Conservation (phyloP, 2,797 vertebrate genomes). For the Enteromius afrohamiltoni region DNA sequence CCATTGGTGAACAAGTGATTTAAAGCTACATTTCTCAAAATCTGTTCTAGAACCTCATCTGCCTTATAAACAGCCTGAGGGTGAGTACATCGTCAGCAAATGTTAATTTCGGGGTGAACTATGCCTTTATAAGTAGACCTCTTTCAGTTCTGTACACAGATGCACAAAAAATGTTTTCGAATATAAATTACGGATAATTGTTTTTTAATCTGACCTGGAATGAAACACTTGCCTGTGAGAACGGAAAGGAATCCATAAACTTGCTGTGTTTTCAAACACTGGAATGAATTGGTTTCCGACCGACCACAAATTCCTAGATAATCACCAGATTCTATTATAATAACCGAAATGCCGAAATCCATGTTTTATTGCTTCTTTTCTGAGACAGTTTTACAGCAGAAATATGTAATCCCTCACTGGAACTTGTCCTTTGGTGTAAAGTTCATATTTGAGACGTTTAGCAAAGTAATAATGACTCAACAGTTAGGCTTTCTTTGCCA, state of each 20-base stretch:
- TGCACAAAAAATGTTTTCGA: neutral
- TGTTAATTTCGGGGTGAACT: neutral
- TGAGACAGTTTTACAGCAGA: neutral
- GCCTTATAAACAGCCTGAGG: neutral
- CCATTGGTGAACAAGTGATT: neutral
- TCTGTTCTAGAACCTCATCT: neutral
- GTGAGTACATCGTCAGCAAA: neutral
- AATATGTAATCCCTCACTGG: conserved; percentile 8
- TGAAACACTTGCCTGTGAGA: neutral
- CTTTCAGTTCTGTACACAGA: neutral
- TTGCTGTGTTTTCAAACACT: conserved; percentile 3
- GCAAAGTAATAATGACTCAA: conserved; percentile 29
- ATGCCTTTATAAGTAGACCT: neutral
- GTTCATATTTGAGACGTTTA: conserved; percentile 11
- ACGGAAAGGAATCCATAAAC: neutral
- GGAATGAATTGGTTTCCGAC: neutral
- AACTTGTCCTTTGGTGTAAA: conserved; percentile 18
- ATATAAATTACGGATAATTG: neutral
- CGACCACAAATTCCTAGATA: neutral
- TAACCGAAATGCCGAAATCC: neutral
- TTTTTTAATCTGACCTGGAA: neutral
- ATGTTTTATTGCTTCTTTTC: conserved; percentile 9
- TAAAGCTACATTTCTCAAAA: neutral
- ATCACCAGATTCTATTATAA: conserved; percentile 8
- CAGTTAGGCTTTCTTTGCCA: neutral